Base-by-base conservation (phyloP, 2,888 invertebrate genomes). In the Diadegma fenestrale region DNA sequence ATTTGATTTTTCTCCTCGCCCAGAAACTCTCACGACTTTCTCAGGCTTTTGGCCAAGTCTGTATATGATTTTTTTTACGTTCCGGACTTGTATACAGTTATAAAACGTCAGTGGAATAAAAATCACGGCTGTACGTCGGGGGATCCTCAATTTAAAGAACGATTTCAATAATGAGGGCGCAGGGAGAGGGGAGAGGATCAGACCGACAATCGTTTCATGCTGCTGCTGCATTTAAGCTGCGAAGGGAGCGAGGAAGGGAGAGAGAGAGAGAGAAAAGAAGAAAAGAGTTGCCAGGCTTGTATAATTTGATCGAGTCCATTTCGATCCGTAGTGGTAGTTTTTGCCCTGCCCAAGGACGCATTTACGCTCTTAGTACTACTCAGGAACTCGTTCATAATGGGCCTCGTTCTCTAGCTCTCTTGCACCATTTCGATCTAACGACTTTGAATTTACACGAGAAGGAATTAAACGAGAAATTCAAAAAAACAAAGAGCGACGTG, bases 261-360 rank as follows among this genome's bases (percentile, higher is more conserved):
- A 51, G 22, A 48, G 51, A 48, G 51, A 69, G 51, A 69, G 48
- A 17, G 33, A 30, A 51, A 51, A 22, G 5, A 45, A 41, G 19
- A 77, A 45, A 69, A 64, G 51, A 26, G 43, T 45, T 69, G 37
- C 43, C 22, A 61, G 33, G 61, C 68, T 82, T 82, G 75, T 80
- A 84, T 84, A 84, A 84, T 84, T 84, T 84, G 69, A 84, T 84
- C 83, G 80, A 84, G 75, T 80, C 80, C 83, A 83, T 83, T 72
- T 84, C 79, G 83, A 84, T 80, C 80, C 22, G 54, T 72, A 72
- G 69, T 71, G 37, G 80, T 71, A 61, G 71, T 61, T 73, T 61
- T 76, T 69, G 51, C 79, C 58, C 69, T 83, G 64, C 51, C 26
- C 71, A 41, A 63, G 78, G 41, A 69, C 71, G 69, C 79, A 80